phyloP scores from a whole-genome alignment of 2,888 invertebrate genomes.

The Drosophila subsilvestris region DNA sequence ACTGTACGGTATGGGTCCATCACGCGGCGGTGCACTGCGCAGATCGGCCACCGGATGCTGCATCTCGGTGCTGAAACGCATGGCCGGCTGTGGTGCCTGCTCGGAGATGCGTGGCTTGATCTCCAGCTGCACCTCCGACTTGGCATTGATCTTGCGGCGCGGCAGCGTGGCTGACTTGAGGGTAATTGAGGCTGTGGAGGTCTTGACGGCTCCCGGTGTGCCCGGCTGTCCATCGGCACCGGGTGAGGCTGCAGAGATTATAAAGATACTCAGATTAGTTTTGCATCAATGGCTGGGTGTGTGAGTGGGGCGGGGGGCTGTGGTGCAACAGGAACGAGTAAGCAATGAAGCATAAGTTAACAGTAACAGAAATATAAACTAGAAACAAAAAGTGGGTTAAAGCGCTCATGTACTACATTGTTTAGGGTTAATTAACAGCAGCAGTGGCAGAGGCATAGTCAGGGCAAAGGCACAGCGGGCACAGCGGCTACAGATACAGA shows the following conservation, averaged over 20 bases:
- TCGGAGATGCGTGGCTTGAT: conserved; percentile 84
- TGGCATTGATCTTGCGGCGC: conserved; percentile 87
- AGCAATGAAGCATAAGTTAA: conserved; percentile 39
- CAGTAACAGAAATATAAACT: conserved; percentile 28
- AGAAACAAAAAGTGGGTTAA: conserved; percentile 29
- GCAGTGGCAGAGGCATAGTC: conserved; percentile 11
- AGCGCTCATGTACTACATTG: conserved; percentile 2
- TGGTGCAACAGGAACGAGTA: conserved; percentile 36
- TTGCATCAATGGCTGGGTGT: not conserved
- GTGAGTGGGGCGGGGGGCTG: not conserved
- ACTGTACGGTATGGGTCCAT: conserved; percentile 82
- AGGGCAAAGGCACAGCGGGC: conserved; percentile 24
- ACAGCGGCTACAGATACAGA: conserved; percentile 29
- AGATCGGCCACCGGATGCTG: conserved; percentile 86
- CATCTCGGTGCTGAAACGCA: conserved; percentile 87
- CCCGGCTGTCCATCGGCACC: conserved; percentile 61
- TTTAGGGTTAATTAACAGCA: conserved; percentile 19
- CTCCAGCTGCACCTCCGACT: conserved; percentile 87
- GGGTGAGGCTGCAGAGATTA: conserved; percentile 67
- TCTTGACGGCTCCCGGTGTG: conserved; percentile 84
- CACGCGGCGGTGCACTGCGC: conserved; percentile 84
- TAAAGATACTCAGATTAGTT: conserved; percentile 12
- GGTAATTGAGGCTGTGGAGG: conserved; percentile 88
- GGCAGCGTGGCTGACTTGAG: conserved; percentile 88
- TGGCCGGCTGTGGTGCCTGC: conserved; percentile 71